Base-by-base conservation (phyloP, 2,888 invertebrate genomes). In the Pheosia tremula region DNA sequence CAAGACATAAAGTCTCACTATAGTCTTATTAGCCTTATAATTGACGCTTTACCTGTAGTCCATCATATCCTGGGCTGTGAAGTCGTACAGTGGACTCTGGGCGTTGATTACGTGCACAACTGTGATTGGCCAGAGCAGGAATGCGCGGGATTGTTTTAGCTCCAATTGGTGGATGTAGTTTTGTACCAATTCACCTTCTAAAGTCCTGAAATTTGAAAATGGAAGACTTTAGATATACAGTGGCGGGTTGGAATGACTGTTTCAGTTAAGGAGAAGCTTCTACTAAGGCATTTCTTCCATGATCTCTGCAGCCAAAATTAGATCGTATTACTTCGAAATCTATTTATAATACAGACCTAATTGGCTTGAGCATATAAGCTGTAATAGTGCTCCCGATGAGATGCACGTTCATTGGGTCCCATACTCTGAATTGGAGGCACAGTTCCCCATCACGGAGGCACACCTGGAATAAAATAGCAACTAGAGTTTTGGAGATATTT, bases 101-200 rank as follows among this genome's bases (percentile, higher is more conserved):
- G 93, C 94, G 79, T 97, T 96, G 68, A 98, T 98, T 63, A 95
- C 94, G 85, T 98, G 98, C 10, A 97, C 96, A 9, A 98, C 95
- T 2, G 97, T 97, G 78, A 97, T 96, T 0, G 98, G 98, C 98
- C 98, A 98, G 50, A 97, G 95, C 54, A 97, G 95, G 77, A 98
- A 96, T 47, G 97, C 95, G 0, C 95, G 95, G 58, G 95, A 94
- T 65, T 95, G 95, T 81, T 95, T 94, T 67, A 96, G 83, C 68
- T 95, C 94, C 57, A 98, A 89, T 73, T 96, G 95, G 72, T 95
- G 95, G 76, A 97, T 96, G 79, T 96, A 96, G 85, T 97, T 96
- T 36, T 96, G 95, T 5, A 97, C 92, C 43, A 96, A 84, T 84
- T 97, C 97, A 0, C 97, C 96, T 88, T 97, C 97, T 57, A 95